phyloP scores from a whole-genome alignment of 2,797 vertebrate species.

The Labeo calbasu region DNA sequence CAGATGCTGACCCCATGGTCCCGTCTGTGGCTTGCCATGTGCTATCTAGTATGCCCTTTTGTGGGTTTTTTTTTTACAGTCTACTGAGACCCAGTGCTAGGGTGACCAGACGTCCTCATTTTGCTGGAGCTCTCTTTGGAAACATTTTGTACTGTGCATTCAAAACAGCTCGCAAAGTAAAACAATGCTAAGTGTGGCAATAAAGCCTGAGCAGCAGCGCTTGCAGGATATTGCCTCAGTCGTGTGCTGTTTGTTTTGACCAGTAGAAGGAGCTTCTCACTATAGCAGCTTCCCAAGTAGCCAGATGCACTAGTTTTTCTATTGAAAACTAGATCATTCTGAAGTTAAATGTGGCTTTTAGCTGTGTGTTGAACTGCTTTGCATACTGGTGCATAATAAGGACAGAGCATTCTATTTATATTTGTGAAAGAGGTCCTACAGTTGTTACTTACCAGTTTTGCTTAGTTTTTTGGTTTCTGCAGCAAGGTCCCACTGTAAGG shows the following conservation, averaged over 20 bases:
- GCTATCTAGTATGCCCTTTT: not conserved
- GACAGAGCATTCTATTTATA: not conserved
- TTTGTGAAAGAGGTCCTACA: not conserved
- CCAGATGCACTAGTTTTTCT: not conserved
- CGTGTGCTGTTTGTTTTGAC: not conserved
- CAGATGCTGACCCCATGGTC: slow-evolving; percentile 21
- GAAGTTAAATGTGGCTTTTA: not conserved
- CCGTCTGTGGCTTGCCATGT: slow-evolving; percentile 11
- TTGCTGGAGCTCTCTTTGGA: not conserved
- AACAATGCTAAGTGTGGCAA: not conserved
- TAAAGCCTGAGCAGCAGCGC: not conserved
- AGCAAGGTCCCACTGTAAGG: too few relatives aligned
- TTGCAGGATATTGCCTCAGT: too few relatives aligned
- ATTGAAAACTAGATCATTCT: not conserved
- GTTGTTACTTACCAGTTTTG: not conserved
- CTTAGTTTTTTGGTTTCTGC: too few relatives aligned
- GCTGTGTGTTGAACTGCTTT: not conserved
- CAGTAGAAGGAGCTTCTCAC: not conserved
- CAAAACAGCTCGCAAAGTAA: not conserved
- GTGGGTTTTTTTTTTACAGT: not conserved
- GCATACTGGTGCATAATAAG: not conserved
- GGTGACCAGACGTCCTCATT: not conserved
- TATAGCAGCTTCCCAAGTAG: not conserved
- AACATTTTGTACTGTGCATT: slow-evolving; percentile 10
- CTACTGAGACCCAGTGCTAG: not conserved